A percentile compares a stretch with the other conserved stretches of the same genome.
Evolutionary conservation across 2,888 invertebrate species (phyloP).

Genomic region (Anagyrus pseudococci): DNA sequence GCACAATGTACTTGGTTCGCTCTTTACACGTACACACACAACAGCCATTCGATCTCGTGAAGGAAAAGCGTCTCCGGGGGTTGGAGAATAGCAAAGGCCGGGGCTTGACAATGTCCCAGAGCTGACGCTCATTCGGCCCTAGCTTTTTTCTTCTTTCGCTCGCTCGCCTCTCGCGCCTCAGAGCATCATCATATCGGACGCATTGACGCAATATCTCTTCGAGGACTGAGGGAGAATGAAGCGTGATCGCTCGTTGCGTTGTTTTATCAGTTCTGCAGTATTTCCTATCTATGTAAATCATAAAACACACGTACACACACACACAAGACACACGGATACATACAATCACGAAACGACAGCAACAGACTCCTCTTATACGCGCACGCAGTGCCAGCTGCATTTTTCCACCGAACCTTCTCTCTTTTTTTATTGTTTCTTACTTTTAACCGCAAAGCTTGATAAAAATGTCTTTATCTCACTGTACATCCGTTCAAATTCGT

Average conservation of each 20-base stretch:
- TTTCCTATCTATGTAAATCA: constrained; percentile 46
- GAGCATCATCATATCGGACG: no score
- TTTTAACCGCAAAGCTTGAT: no score
- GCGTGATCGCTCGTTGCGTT: constrained; percentile 26
- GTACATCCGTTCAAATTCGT: no score
- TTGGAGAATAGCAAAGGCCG: constrained; percentile 16
- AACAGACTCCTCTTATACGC: background rate
- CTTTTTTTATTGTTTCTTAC: background rate
- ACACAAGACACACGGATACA: constrained; percentile 45
- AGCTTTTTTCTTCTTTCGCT: constrained; percentile 6
- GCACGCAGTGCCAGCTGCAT: no score
- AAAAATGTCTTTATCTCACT: no score
- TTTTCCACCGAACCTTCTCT: background rate
- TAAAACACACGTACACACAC: constrained; percentile 16
- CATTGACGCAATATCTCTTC: no score
- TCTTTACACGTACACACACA: background rate
- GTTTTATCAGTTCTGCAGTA: constrained; percentile 48
- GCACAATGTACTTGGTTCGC: constrained; percentile 6
- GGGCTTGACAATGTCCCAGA: background rate
- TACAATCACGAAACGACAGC: no score
- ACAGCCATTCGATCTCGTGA: background rate
- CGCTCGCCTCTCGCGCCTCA: no score
- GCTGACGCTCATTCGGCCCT: constrained; percentile 27
- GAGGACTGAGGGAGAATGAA: constrained; percentile 1
- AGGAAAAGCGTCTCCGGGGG: constrained; percentile 41